Evolutionary conservation across 2,113 vertebrate genomes (phyloP).

Genomic region (Centropus unirufus): DNA sequence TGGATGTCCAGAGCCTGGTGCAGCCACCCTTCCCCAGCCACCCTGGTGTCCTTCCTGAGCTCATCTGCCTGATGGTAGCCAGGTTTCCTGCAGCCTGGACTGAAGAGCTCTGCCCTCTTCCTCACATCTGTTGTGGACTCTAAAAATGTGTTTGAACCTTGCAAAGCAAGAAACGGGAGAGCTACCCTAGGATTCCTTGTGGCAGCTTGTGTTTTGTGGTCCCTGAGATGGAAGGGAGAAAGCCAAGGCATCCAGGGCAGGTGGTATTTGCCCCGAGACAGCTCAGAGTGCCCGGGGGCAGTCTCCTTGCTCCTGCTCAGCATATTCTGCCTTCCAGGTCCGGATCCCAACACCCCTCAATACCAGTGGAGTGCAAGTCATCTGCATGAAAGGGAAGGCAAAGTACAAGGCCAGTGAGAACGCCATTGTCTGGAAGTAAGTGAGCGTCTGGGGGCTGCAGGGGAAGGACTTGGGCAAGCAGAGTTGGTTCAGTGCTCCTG

Average conservation of each 20-base stretch:
- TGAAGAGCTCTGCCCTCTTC: background rate
- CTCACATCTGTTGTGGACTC: background rate
- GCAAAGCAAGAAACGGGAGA: background rate
- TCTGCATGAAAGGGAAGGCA: conserved; percentile 99
- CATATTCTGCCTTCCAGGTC: conserved; percentile 81
- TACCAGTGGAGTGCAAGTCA: conserved; percentile 98
- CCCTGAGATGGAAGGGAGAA: background rate
- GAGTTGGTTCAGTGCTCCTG: background rate
- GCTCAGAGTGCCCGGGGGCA: background rate
- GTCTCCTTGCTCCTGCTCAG: background rate
- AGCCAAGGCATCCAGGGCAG: background rate
- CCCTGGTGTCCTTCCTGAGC: background rate
- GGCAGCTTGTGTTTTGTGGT: background rate
- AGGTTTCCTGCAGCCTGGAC: background rate
- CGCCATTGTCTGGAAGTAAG: conserved; percentile 99
- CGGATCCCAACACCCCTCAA: conserved; percentile 97
- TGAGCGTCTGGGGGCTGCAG: background rate
- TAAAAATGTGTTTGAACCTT: background rate
- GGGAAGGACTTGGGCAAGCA: no score
- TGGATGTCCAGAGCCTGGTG: background rate
- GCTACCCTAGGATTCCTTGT: background rate
- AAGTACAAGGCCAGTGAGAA: conserved; percentile 99
- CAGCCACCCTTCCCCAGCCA: background rate
- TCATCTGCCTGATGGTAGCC: background rate
- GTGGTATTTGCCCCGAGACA: fast-evolving